Evolutionary conservation across 2,888 invertebrate species (phyloP), one percentile per base, ranked within the genome.

Genomic region (Phanerotoma sp.): DNA sequence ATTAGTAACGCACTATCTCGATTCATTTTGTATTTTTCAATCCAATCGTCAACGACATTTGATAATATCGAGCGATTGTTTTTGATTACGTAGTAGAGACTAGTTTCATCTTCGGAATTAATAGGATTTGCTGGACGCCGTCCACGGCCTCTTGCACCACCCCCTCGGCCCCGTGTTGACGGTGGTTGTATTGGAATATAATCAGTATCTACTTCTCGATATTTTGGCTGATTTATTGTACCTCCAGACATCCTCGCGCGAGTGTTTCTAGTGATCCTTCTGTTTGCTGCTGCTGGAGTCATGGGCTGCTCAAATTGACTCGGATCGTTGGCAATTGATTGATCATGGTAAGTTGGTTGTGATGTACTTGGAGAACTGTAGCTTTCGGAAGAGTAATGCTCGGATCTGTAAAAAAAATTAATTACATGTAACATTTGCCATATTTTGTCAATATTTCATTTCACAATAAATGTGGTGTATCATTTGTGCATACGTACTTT

Each of bases 1-100:
- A 95, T 90, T 40, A 97, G 87, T 10, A 98, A 81, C 0, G 96
- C 96, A 21, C 89, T 87, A 75, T 96, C 95, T 3, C 93, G 84
- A 76, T 96, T 93, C 37, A 83, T 84, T 78, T 98, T 98, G 77
- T 99, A 99, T 63, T 91, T 91, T 72, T 97, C 97, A 69, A 99
- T 98, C 99, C 99, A 99, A 74, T 96, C 94, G 78, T 99, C 98
- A 10, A 98, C 96, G 62, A 96, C 89, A 72, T 87, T 89, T 86
- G 90, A 89, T 50, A 93, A 84, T 2, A 91, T 87, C 49, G 86
- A 84, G 69, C 90, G 89, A 56, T 93, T 93, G 71, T 89, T 89
- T 54, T 88, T 83, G 41, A 95, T 87, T 57, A 91, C 87, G 68
- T 85, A 88, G 77, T 93, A 95, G 5, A 95, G 82, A 66, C 90